Base-by-base conservation (phyloP, 2,888 invertebrate species). In the Herminia tarsipennalis region DNA sequence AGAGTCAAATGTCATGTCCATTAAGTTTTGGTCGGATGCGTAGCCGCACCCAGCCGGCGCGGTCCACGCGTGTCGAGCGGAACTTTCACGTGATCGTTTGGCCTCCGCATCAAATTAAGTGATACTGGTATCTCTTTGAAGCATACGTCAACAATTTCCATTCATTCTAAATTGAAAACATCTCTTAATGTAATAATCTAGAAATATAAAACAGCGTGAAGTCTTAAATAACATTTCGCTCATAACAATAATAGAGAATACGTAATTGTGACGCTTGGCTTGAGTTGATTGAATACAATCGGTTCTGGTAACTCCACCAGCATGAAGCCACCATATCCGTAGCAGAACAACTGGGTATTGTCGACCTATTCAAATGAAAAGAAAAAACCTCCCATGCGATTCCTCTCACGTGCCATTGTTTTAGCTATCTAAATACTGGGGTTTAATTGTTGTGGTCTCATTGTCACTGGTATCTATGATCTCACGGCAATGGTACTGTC, bases 371-470 rank as follows among this genome's bases (percentile, higher is more conserved):
- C 66, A 69, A 71, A 76, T 69, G 67, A 63, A 73, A 48, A 60
- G 56, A 66, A 81, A 82, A 83, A 85, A 77, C 69, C 78, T 81
- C 84, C 74, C 87, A 81, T 82, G 85, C 80, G 75, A 82, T 82
- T 79, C 80, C 81, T 87, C 86, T 85, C 87, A 86, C 86, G 83
- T 84, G 82, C 82, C 70, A 84, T 88, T 88, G 87, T 88, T 83
- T 71, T 57, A 67, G 70, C 70, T 66, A 71, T 73, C 75, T 78
- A 78, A 81, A 81, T 48, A 72, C 77, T 70, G 71, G 72, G 78
- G 73, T 80, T 84, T 86, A 86, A 88, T 87, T 84, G 86, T 80
- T 71, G 70, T 70, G 79, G 71, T 74, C 82, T 81, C 82, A 83
- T 87, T 83, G 84, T 83, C 79, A 73, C 73, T 69, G 72, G 64